Percentiles rank a stretch among this genome's conserved stretches.
These are phyloP conservation scores for Hemistola chrysoprasaria DNA, from an alignment of 2,888 invertebrate genomes.

Conservation along the genomic window DNA sequence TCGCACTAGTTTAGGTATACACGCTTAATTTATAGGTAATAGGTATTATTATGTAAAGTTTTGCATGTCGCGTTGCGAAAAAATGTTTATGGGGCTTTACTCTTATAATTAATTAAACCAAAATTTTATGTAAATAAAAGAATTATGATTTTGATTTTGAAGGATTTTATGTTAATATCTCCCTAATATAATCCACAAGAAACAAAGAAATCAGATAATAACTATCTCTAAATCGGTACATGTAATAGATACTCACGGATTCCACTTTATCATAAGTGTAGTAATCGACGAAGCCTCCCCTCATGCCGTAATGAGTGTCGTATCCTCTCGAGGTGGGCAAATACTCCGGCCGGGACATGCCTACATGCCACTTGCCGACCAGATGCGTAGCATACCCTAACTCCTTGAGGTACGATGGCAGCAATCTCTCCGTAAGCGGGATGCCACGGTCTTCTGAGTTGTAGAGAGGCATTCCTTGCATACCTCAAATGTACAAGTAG, in stretches of 20 bases:
- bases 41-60: no score
- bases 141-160: no score
- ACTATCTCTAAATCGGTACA: no score
- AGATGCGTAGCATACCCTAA: slow-evolving; percentile 90
- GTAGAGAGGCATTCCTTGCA: slow-evolving; percentile 66
- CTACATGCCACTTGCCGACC: slow-evolving; percentile 96
- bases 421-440: slow-evolving; percentile 76
- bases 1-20: no score
- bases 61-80: no score
- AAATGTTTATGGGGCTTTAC: no score
- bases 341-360: slow-evolving; percentile 87
- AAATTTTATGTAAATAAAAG: no score
- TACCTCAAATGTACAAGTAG: slow-evolving; percentile 50
- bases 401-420: slow-evolving; percentile 84
- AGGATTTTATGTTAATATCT: no score
- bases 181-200: no score
- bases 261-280: slow-evolving; percentile 79
- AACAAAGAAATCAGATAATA: no score
- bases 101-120: no score
- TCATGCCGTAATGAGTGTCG: slow-evolving; percentile 90
- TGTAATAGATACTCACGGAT: slow-evolving; percentile 45
- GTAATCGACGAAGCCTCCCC: slow-evolving; percentile 89
- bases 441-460: slow-evolving; percentile 74
- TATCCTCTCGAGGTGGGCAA: slow-evolving; percentile 90
- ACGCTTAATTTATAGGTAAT: no score